A percentile compares a stretch with the other conserved stretches of the same genome.
phyloP scores from a whole-genome alignment of 2,113 vertebrate species.

The Sceloporus undulatus region DNA sequence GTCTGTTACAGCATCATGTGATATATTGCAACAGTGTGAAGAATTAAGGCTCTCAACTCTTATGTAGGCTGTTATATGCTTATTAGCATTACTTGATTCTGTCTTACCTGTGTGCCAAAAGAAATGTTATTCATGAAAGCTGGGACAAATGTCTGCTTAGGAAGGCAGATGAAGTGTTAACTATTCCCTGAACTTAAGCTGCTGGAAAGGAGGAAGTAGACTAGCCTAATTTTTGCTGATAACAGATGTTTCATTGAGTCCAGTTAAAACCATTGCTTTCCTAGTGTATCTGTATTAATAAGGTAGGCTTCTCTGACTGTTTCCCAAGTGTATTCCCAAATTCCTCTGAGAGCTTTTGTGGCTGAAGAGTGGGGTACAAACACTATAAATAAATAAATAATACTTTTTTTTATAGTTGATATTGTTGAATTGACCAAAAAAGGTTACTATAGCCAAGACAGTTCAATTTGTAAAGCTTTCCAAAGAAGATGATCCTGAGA shows the following conservation, averaged over 20 bases:
- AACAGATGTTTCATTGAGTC: not conserved
- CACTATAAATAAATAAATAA: no score
- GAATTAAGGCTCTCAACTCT: not conserved
- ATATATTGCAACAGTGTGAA: not conserved
- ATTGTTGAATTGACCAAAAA: no score
- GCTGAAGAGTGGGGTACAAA: no score
- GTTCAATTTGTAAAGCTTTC: not conserved
- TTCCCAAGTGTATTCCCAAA: not conserved
- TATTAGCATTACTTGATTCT: not conserved
- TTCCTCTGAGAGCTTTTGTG: no score
- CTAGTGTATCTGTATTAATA: not conserved
- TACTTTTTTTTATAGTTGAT: no score
- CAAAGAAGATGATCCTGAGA: not conserved
- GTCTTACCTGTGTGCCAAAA: not conserved
- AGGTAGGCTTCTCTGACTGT: not conserved
- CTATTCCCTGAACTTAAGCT: not conserved
- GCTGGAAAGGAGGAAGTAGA: not conserved
- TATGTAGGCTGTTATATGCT: not conserved
- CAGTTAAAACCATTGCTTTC: not conserved
- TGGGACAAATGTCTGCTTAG: not conserved
- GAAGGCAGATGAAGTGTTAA: not conserved
- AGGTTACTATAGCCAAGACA: not conserved
- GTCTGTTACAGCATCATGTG: not conserved
- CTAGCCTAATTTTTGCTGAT: not conserved
- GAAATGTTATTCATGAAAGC: not conserved